Evolutionary conservation across 2,888 invertebrate genomes (phyloP).

Genomic region (Atethmia centrago): DNA sequence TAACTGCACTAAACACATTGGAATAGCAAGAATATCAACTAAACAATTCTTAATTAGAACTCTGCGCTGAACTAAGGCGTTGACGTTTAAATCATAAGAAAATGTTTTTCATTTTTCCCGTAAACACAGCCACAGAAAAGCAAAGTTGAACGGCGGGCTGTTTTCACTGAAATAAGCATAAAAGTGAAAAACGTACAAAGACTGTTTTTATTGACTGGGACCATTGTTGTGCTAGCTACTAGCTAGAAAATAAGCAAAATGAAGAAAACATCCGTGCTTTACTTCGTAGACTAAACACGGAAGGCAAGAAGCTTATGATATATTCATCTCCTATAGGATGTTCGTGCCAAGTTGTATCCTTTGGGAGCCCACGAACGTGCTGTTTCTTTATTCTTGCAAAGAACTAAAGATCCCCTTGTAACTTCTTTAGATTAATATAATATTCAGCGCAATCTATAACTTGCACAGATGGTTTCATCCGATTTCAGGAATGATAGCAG

Average conservation of each 20-base stretch:
- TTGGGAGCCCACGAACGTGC: constrained; percentile 29
- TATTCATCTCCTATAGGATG: constrained; percentile 40
- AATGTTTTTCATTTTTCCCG: constrained; percentile 30
- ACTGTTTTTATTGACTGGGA: constrained; percentile 46
- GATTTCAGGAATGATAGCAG: constrained; percentile 15
- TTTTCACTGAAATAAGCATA: constrained; percentile 41
- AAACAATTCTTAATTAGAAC: constrained; percentile 15
- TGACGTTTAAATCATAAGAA: constrained; percentile 22
- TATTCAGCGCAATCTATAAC: constrained; percentile 48
- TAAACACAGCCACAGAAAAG: constrained; percentile 21
- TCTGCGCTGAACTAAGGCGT: neutral
- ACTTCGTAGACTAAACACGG: constrained; percentile 32
- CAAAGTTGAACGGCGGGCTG: constrained; percentile 22
- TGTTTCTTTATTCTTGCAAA: constrained; percentile 36
- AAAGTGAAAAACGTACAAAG: constrained; percentile 47
- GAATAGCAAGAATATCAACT: neutral
- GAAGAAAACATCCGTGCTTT: constrained; percentile 38
- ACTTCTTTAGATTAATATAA: constrained; percentile 46
- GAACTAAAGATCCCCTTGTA: constrained; percentile 37
- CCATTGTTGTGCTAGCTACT: constrained; percentile 47
- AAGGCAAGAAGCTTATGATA: constrained; percentile 38
- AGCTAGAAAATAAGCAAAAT: constrained; percentile 30
- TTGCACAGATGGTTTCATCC: constrained; percentile 14
- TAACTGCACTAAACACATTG: neutral
- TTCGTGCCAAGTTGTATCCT: constrained; percentile 40